These are phyloP conservation scores for Lathronympha strigana DNA, from an alignment of 2,888 invertebrate genomes.

Conservation along the genomic window DNA sequence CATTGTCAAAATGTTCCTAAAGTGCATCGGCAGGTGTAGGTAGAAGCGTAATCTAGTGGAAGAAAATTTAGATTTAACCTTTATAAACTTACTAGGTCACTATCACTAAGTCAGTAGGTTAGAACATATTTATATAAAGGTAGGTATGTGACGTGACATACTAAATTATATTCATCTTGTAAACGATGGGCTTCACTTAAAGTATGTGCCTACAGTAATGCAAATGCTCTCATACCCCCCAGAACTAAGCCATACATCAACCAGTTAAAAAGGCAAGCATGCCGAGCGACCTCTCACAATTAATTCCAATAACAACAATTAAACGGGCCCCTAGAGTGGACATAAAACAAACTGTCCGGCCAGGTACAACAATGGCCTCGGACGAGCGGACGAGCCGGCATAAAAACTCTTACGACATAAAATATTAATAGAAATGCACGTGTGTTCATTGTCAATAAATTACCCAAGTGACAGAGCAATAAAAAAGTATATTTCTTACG, in stretches of 20 bases:
- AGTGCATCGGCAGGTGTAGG: not conserved
- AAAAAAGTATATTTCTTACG: slow-evolving; percentile 82
- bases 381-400: slow-evolving; percentile 61
- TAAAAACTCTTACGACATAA: slow-evolving; percentile 80
- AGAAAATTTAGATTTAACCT: not conserved
- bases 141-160: not conserved
- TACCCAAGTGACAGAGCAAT: slow-evolving; percentile 82
- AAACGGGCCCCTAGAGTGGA: slow-evolving; percentile 62
- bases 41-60: not conserved
- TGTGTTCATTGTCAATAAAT: slow-evolving; percentile 84
- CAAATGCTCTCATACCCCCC: slow-evolving; percentile 52
- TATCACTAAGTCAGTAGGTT: not conserved
- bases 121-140: not conserved
- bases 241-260: slow-evolving; percentile 46
- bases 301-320: slow-evolving; percentile 67
- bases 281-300: slow-evolving; percentile 59
- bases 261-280: slow-evolving; percentile 42
- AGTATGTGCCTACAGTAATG: slow-evolving; percentile 47
- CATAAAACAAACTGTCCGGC: slow-evolving; percentile 74
- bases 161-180: not conserved
- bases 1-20: slow-evolving; percentile 44
- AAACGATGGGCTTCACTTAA: not conserved
- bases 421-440: slow-evolving; percentile 85
- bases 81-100: too few relatives aligned
- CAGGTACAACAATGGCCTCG: slow-evolving; percentile 65